Conservation (phyloP, 1,140 invertebrate species). For the Psix sp. region DNA sequence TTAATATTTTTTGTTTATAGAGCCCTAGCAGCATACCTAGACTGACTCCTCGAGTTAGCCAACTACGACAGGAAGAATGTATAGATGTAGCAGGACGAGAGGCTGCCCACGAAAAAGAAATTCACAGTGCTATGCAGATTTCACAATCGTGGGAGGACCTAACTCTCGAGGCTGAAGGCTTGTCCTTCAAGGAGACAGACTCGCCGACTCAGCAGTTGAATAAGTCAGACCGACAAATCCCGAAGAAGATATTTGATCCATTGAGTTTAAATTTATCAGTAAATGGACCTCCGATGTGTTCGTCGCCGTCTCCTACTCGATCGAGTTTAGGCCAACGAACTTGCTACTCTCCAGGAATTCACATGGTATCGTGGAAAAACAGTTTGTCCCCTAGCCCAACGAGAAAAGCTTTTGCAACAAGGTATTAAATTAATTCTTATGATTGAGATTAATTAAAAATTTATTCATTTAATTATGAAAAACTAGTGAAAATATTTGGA, state of each 20-base stretch:
- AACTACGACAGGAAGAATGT: slow-evolving; percentile 91
- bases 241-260: slow-evolving; percentile 72
- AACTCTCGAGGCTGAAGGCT: slow-evolving; percentile 82
- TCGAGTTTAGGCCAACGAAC: slow-evolving; percentile 77
- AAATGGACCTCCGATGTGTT: slow-evolving; percentile 76
- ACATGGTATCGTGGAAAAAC: slow-evolving; percentile 78
- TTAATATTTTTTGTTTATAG: no score
- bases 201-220: slow-evolving; percentile 69
- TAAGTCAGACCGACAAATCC: slow-evolving; percentile 67
- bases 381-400: slow-evolving; percentile 89
- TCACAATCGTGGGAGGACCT: slow-evolving; percentile 94
- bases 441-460: neutral
- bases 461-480: no score
- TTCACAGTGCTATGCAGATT: slow-evolving; percentile 92
- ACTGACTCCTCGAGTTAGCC: slow-evolving; percentile 88
- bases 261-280: slow-evolving; percentile 72
- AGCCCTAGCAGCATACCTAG: slow-evolving; percentile 80
- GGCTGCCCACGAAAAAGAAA: slow-evolving; percentile 91
- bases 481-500: no score
- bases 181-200: slow-evolving; percentile 75
- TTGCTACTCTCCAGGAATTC: slow-evolving; percentile 82
- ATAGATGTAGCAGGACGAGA: slow-evolving; percentile 88
- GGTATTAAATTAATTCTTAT: slow-evolving; percentile 70
- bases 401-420: slow-evolving; percentile 85
- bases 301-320: slow-evolving; percentile 83